Evolutionary conservation across 2,113 vertebrate species (phyloP), one percentile per base, ranked within the genome.

Genomic region (Seriola aureovittata): DNA sequence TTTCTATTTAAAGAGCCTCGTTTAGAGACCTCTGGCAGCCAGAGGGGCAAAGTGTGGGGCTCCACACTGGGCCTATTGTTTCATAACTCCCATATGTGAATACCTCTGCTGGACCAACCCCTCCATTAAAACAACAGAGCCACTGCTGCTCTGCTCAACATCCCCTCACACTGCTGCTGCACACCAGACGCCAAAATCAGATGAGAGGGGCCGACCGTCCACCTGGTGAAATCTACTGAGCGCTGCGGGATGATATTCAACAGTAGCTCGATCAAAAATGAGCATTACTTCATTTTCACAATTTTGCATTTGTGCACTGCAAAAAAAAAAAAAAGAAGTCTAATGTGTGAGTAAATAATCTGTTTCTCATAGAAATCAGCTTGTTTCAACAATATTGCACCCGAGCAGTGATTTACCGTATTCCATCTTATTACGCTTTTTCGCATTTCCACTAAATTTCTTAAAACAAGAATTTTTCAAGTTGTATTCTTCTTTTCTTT

Each of bases 1-100:
- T 93, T 92, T 93, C 93, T 94, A 94, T 95, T 95, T 93, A 93
- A 92, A 93, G 91, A 84, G 75, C 57, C 82, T 91, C 44, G 42
- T 90, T 93, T 90, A 75, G 88, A 92, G 90, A 85, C 71, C 81
- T 87, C 80, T 92, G 93, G 89, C 91, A 94, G 91, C 75, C 85
- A 84, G 68, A 80, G 82, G 88, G 89, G 89, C 71, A 87, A 90
- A 93, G 75, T 78, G 85, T 88, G 79, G 87, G 72, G 86, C 93
- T 94, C 88, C 92, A 96, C 95, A 96, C 92, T 95, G 91, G 93
- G 84, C 68, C 92, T 94, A 93, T 96, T 95, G 94, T 96, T 95
- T 94, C 89, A 85, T 80, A 73, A 88, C 85, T 90, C 86, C 94
- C 95, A 95, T 88, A 93, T 96, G 94, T 93, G 94, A 94, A 93